These are phyloP conservation scores for Bombus soroeensis DNA, from an alignment of 1,140 invertebrate species.

Conservation along the genomic window DNA sequence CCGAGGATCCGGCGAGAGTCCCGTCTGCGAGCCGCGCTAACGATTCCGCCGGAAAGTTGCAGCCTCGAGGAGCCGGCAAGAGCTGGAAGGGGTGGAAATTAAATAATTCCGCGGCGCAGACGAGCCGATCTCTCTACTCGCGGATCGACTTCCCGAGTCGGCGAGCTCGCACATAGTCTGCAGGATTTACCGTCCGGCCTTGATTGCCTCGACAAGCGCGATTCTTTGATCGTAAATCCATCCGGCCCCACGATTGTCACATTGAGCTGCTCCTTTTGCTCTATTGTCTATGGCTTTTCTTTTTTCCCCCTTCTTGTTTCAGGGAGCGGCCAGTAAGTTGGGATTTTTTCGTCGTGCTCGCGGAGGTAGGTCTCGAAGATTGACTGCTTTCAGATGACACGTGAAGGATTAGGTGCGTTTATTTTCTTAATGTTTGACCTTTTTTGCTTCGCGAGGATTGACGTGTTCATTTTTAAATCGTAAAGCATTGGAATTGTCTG, in stretches of 20 bases:
- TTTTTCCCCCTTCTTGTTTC: too few relatives aligned
- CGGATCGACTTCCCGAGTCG: conserved; percentile 37
- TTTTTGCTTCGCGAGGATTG: too few relatives aligned
- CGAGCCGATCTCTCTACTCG: conserved; percentile 39
- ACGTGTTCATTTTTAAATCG: too few relatives aligned
- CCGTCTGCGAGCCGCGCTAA: conserved; percentile 61
- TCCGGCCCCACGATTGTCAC: background rate
- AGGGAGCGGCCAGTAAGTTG: background rate
- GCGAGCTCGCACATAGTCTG: background rate
- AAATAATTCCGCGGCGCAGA: conserved; percentile 64
- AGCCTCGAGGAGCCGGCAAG: conserved; percentile 29
- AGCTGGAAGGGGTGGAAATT: conserved; percentile 60
- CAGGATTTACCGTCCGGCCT: conserved; percentile 27
- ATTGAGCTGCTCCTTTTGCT: background rate
- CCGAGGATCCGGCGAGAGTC: conserved; percentile 56
- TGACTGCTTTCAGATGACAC: background rate
- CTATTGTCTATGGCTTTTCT: background rate
- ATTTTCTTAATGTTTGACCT: background rate
- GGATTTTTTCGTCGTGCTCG: background rate
- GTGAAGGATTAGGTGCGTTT: background rate
- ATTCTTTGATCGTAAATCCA: conserved; percentile 34
- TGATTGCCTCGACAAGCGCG: conserved; percentile 16
- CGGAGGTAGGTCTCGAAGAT: background rate
- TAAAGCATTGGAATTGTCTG: too few relatives aligned
- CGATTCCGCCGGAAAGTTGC: conserved; percentile 66